Conservation (phyloP, 2,113 vertebrate genomes). For the Siniperca chuatsi region DNA sequence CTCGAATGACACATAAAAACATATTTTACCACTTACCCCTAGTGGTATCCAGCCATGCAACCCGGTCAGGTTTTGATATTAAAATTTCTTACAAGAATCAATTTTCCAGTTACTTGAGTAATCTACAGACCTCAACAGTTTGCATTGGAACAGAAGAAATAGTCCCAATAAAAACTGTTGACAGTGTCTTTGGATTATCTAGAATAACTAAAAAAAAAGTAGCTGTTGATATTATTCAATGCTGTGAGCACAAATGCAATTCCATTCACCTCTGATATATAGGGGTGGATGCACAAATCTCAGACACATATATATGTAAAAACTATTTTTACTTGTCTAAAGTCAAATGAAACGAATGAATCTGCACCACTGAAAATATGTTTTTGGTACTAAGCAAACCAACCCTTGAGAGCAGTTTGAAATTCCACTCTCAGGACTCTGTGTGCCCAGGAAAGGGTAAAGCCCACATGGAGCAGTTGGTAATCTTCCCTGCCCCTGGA, state of each 20-base stretch:
- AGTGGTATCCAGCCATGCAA: neutral
- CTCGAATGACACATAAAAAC: neutral
- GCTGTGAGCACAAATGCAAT: neutral
- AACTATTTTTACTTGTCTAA: neutral
- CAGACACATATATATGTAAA: neutral
- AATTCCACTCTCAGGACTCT: neutral
- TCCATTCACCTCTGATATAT: slow-evolving; percentile 6
- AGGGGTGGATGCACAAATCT: neutral
- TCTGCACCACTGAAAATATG: neutral
- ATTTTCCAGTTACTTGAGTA: neutral
- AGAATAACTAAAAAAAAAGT: neutral
- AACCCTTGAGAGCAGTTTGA: neutral
- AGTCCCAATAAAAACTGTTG: neutral
- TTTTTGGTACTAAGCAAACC: neutral
- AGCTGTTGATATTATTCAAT: neutral
- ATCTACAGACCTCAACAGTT: neutral
- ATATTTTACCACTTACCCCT: neutral
- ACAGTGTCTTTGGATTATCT: neutral
- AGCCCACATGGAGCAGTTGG: slow-evolving; percentile 17
- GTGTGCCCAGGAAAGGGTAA: slow-evolving; percentile 22
- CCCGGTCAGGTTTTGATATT: neutral
- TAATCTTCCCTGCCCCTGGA: slow-evolving; percentile 19
- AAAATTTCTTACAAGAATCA: neutral
- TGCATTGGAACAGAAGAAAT: neutral
- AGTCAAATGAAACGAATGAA: neutral